Conservation (phyloP, 53 echinoderm and acorn worm genomes). For the Patiria pectinifera region DNA sequence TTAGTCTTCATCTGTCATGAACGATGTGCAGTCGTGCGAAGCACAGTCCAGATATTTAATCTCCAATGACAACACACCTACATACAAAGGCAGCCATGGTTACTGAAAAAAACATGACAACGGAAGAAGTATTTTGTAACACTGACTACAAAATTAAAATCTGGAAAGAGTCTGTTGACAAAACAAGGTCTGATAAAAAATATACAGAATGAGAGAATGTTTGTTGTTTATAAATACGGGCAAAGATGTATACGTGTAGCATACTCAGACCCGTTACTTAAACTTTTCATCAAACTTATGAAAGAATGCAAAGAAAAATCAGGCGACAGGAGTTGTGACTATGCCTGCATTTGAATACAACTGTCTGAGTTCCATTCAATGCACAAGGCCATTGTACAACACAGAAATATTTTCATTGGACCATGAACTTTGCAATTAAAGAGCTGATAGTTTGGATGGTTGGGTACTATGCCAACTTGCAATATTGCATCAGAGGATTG, state of each 20-base stretch:
- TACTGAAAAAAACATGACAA: background rate
- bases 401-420: slow-evolving; percentile 47
- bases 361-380: background rate
- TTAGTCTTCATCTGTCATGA: too few species aligned
- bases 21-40: too few species aligned
- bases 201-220: too few species aligned
- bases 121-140: background rate
- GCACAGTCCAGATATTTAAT: background rate
- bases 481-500: background rate
- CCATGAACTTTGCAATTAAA: slow-evolving; percentile 12
- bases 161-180: too few species aligned
- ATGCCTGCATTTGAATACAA: background rate
- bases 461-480: background rate
- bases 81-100: background rate
- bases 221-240: too few species aligned
- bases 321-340: background rate
- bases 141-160: background rate
- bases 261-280: too few species aligned
- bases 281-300: too few species aligned
- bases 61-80: background rate
- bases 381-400: background rate
- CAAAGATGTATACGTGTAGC: too few species aligned
- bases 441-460: background rate
- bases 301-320: background rate
- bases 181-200: too few species aligned